These are phyloP conservation scores for Hoplodrina blanda DNA, from an alignment of 2,888 invertebrate species.

Conservation along the genomic window DNA sequence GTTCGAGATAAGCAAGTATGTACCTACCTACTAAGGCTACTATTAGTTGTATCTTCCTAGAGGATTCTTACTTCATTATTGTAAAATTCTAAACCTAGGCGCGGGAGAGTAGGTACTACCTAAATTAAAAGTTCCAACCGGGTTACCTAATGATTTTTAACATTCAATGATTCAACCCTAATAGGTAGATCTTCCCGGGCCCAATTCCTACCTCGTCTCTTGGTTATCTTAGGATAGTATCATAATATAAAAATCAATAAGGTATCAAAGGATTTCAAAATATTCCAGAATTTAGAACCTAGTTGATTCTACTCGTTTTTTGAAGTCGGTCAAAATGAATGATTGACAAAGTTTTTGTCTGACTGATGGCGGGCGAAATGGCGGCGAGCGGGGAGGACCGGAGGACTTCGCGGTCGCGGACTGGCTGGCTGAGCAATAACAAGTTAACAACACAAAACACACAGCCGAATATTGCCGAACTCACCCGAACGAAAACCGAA, in stretches of 20 bases:
- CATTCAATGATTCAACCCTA: too few relatives aligned
- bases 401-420: constrained; percentile 44
- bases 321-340: not conserved
- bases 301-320: not conserved
- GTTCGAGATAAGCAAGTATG: too few relatives aligned
- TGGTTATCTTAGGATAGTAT: not conserved
- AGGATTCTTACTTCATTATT: too few relatives aligned
- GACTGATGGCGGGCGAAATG: constrained; percentile 17
- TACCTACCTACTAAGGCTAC: too few relatives aligned
- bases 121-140: too few relatives aligned
- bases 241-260: not conserved
- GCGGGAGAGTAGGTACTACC: not conserved
- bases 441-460: constrained; percentile 82
- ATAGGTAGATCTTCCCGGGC: too few relatives aligned
- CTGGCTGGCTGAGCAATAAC: constrained; percentile 71
- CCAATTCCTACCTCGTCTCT: too few relatives aligned
- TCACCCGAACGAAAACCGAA: constrained; percentile 83
- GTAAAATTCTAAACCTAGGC: not conserved
- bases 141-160: too few relatives aligned
- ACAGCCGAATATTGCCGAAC: constrained; percentile 78
- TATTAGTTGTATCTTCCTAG: too few relatives aligned
- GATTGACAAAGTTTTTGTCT: constrained; percentile 46
- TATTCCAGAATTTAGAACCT: not conserved
- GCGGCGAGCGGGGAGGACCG: constrained; percentile 15
- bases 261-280: not conserved